These are phyloP conservation scores for Alfaro cultratus DNA, from an alignment of 2,797 vertebrate genomes.

Conservation along the genomic window DNA sequence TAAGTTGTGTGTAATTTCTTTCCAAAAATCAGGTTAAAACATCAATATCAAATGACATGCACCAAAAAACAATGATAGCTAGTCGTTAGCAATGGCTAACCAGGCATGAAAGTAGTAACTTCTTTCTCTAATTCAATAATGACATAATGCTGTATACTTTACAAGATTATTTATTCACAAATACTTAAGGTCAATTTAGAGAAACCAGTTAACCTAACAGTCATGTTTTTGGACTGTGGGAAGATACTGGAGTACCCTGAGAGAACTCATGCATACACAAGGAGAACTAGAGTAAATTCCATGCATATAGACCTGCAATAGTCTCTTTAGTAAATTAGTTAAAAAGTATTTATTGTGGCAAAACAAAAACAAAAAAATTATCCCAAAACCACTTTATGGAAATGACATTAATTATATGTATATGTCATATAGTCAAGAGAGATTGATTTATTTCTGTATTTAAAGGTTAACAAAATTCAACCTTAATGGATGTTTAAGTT, in stretches of 20 bases:
- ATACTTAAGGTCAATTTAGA: too few relatives aligned
- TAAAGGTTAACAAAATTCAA: neutral
- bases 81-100: neutral
- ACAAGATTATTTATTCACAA: neutral
- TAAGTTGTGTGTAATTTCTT: neutral
- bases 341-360: neutral
- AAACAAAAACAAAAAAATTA: too few relatives aligned
- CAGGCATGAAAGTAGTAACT: neutral
- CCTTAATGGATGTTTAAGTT: slow-evolving; percentile 11
- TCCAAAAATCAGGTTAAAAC: neutral
- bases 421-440: neutral
- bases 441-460: neutral
- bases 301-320: too few relatives aligned
- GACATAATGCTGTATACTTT: neutral
- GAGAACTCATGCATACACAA: too few relatives aligned
- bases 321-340: neutral
- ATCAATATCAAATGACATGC: neutral
- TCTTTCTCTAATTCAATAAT: neutral
- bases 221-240: too few relatives aligned
- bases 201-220: too few relatives aligned
- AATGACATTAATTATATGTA: neutral
- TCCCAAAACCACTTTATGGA: neutral
- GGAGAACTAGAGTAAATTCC: too few relatives aligned
- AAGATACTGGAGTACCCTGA: too few relatives aligned
- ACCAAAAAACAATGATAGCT: neutral